Conservation (phyloP, 2,888 invertebrate genomes). For the Coleophora deauratella region DNA sequence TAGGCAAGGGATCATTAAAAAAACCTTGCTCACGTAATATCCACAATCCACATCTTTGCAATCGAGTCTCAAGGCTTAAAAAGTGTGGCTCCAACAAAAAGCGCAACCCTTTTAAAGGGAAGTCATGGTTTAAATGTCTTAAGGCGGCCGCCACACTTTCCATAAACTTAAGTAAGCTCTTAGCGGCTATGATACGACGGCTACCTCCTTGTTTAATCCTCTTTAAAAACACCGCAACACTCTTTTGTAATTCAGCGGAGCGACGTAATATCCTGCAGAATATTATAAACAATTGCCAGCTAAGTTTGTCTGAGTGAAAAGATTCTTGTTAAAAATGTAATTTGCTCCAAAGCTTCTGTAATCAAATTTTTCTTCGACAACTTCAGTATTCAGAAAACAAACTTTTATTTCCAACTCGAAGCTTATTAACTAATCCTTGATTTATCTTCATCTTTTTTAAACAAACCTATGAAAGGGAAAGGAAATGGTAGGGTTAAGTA, state of each 20-base stretch:
- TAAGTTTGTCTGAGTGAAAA: slow-evolving; percentile 43
- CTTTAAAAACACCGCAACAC: slow-evolving; percentile 59
- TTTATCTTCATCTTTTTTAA: slow-evolving; percentile 13
- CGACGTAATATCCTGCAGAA: slow-evolving; percentile 47
- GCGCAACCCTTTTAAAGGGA: slow-evolving; percentile 66
- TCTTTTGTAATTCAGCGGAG: slow-evolving; percentile 61
- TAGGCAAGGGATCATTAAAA: slow-evolving; percentile 33
- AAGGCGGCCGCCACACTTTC: slow-evolving; percentile 59
- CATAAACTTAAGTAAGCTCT: slow-evolving; percentile 68
- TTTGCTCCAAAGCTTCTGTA: slow-evolving; percentile 38
- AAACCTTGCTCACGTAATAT: slow-evolving; percentile 47
- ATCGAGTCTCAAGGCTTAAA: slow-evolving; percentile 46
- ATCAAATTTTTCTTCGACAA: slow-evolving; percentile 4
- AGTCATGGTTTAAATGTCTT: slow-evolving; percentile 62
- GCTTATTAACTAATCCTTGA: slow-evolving; percentile 7
- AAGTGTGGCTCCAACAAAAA: slow-evolving; percentile 64
- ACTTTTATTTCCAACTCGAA: no score
- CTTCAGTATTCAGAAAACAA: slow-evolving; percentile 2
- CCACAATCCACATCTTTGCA: slow-evolving; percentile 36
- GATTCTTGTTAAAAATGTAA: slow-evolving; percentile 39
- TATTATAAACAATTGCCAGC: slow-evolving; percentile 59
- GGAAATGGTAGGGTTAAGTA: slow-evolving; percentile 41
- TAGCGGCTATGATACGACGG: slow-evolving; percentile 61
- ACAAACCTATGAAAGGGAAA: slow-evolving; percentile 27
- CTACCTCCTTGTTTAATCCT: slow-evolving; percentile 62